Base-by-base conservation (phyloP, 2,113 vertebrate species). In the Isurus oxyrinchus region DNA sequence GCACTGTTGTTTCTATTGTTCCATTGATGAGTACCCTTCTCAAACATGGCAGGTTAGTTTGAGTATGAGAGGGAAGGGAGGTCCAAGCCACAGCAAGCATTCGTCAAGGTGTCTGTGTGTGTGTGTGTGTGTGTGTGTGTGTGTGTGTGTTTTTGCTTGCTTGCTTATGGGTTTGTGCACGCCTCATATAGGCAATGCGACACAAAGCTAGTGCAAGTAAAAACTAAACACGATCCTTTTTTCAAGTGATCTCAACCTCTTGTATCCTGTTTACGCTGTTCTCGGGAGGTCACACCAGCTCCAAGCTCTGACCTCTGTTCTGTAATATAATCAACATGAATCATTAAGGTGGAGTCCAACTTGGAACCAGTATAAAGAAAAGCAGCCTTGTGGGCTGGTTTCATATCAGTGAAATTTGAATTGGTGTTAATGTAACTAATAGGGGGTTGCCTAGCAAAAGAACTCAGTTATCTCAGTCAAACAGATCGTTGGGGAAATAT, bases 391-490 rank as follows among this genome's bases (percentile, higher is more conserved):
- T 61, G 88, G 61, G 40, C 57, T 61, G 44, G 59, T 94, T 93
- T 63, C 61, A 40, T 63, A 94, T 94, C 90, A 94, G 90, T 40
- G 90, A 49, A 94, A 61, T 63, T 94, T 94, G 59, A 94, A 21
- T 63, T 63, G 90, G 90, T n/a, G 61, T n/a, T 59, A 94, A 94
- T 94, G 59, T n/a, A 40, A 94, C 59, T 63, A 61, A 63, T 25
- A 63, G 14, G 7, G 81, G 81, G 81, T 84, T 84, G 81, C 19
- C 81, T 44, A 84, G 81, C 81, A 49, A 49, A 84, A n/a, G 90
- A 94, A 63, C 61, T 61, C 35, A 63, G 90, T 94, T 94, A 94
- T 94, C 90, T 94, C 16, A 35, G 59, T 94, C 90, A 23, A 94
- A 94, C 16, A 63, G 59, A 94, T 94, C 16, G 6, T 21, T 94